Base-by-base conservation (phyloP, 2,888 invertebrate species). In the Calameuta pallipes region DNA sequence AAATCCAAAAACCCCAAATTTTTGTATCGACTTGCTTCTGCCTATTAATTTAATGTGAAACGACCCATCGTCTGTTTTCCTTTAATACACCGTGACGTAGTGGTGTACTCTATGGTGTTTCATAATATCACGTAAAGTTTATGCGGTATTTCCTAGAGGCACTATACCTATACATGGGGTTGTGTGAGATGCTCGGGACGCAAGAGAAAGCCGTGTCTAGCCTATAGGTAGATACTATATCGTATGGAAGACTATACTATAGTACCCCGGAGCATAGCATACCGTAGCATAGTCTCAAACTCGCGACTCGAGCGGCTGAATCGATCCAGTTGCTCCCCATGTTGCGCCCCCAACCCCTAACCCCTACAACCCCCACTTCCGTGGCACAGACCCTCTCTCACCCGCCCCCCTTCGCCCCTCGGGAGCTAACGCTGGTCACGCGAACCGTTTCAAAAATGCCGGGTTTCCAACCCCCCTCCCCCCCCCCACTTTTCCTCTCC, bases 251-350 rank as follows among this genome's bases (percentile, higher is more conserved):
- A 56, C 56, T 56, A 23, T 9, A 56, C 71, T 34, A 34, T 71
- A 71, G 71, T 31, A 71, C 71, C 31, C 71, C 3, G 56, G 56
- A 80, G 84, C 82, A 79, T 75, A 73, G 84, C 83, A 83, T 82
- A 84, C 83, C 82, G 78, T 76, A 74, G 84, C 83, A 82, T 82
- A 84, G 84, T 82, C 87, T 87, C 86, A 82, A 56, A 85, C 87
- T 87, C 86, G 82, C 83, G 82, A 88, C 88, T 89, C 89, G 88
- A 87, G 87, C 89, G 87, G 89, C 89, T 89, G 89, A 87, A 89
- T 89, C 89, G 89, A 89, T 89, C 89, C 89, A 82, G 85, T 83
- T 83, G 87, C 86, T 85, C 86, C 84, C 83, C 80, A 82, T 82
- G 80, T 82, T 81, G 78, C 83, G 82, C 81, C 80, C 81, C 82